Base-by-base conservation (phyloP, 2,113 vertebrate species). In the Myrmophylax atrothorax region DNA sequence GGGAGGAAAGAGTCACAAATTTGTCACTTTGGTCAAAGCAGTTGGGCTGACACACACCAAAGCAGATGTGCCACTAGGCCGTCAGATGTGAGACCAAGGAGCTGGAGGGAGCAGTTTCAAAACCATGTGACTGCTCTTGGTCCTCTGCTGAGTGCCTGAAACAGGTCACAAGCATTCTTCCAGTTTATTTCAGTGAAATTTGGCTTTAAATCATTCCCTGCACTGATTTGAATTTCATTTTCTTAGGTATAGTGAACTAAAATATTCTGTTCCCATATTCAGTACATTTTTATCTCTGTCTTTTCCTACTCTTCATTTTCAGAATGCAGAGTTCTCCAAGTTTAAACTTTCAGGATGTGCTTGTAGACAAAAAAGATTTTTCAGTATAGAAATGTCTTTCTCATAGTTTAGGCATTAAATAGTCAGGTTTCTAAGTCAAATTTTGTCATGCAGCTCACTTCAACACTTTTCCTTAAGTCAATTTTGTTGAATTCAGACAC, bases 401-500 rank as follows among this genome's bases (percentile, higher is more conserved):
- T 76, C 24, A 31, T 47, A 58, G 55, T 83, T 80, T 67, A 88
- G 37, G 35, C 26, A 85, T 10, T 76, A 90, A 53, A 44, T 49
- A 92, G 49, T 58, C 33, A 82, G 37, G 12, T 6, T 89, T 82
- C 76, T 46, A 82, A 91, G 50, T 49, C 25, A 75, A 84, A 78
- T 60, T 91, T 59, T 56, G 15, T 88, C 74, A 38, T 14, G 26
- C 42, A 85, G 40, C 26, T 94, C 26, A 12, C 42, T 69, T 87
- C 50, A 83, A 7, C 17, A 13, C n/a, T 88, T 90, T 63, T 90
- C 37, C 50, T 80, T 63, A 67, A 80, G 68, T 66, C 14, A 53
- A 23, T 87, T 91, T 94, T 80, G 26, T 77, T 93, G 74, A 90
- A 91, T 73, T 93, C 85, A 95, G 74, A 77, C 20, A 40, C 59